Base-by-base conservation (phyloP, 1,140 invertebrate species). In the Bombyx mori region DNA sequence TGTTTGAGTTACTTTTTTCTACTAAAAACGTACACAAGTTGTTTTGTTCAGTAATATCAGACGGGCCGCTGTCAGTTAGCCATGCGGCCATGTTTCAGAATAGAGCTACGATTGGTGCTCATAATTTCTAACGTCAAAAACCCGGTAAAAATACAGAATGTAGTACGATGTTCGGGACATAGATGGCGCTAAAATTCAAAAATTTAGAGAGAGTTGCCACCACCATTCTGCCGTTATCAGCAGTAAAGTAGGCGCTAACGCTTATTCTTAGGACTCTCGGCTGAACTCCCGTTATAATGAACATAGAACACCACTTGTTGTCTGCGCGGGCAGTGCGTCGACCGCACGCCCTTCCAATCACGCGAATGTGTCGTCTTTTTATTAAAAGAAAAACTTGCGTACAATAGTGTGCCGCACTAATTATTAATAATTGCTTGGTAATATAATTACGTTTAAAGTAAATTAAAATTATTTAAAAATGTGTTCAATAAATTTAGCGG, bases 261-360 rank as follows among this genome's bases (percentile, higher is more conserved):
- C 69, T 71, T 61, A 71, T 69, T 73, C 62, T 70, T 70, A 76
- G 70, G 66, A 79, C 76, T 82, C 77, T 73, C 62, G 73, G 73
- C 77, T 71, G 68, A 84, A 82, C 73, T 86, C 81, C 83, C 83
- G 83, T 86, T 86, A 86, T 86, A 84, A 84, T 84, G 79, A 82
- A 80, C 50, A 35, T 35, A 51, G 7, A 8, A 51, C 75, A 86
- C 69, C 73, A 84, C 78, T 82, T 82, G 77, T 85, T 82, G 78
- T 83, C 79, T 83, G 80, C 60, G 68, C 79, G 81, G 83, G 79
- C 79, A 86, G 81, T 86, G 83, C 81, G 83, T 76, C 79, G 83
- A 83, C 66, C 79, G 83, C 83, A 83, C 81, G 83, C 83, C 83
- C 83, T 84, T 79, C 72, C 65, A 73, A 51, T 74, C 71, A 68